A percentile compares a stretch with the other conserved stretches of the same genome.
Evolutionary conservation across 2,113 vertebrate genomes (phyloP).

Genomic region (Chrysemys picta): DNA sequence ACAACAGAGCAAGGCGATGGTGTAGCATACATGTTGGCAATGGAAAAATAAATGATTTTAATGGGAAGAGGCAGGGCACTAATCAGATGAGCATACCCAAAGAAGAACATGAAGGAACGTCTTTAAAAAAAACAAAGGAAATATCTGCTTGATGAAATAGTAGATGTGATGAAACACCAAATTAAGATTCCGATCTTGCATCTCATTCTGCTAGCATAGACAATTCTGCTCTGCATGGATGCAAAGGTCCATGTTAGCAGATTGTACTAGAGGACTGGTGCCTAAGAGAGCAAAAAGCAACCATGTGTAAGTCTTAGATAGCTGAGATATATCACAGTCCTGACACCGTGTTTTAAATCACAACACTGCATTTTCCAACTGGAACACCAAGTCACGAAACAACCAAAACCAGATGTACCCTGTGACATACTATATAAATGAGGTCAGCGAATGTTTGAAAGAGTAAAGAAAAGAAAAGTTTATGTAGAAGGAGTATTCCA

Average conservation of each 20-base stretch:
- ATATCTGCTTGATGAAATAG: fast-evolving
- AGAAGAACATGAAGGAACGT: neutral
- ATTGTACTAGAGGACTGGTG: fast-evolving
- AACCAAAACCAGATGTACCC: slow-evolving; percentile 72
- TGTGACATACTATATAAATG: slow-evolving; percentile 45
- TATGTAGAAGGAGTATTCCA: slow-evolving; percentile 41
- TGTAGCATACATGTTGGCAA: neutral
- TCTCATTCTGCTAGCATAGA: neutral
- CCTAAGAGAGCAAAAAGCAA: neutral
- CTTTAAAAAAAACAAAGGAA: neutral
- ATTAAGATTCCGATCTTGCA: fast-evolving
- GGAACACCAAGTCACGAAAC: slow-evolving; percentile 58
- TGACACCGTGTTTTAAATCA: slow-evolving; percentile 15
- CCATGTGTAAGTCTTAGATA: neutral
- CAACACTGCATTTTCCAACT: neutral
- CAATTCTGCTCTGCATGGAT: fast-evolving
- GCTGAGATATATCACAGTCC: slow-evolving; percentile 19
- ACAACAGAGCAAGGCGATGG: neutral
- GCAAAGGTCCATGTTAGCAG: neutral
- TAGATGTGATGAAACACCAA: neutral
- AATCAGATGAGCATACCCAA: neutral
- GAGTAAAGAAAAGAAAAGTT: slow-evolving; percentile 48
- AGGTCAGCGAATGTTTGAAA: slow-evolving; percentile 47
- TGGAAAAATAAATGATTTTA: neutral
- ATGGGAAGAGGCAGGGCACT: neutral